Evolutionary conservation across 1,140 invertebrate species (phyloP).

Genomic region (Stegodyphus mimosarum): DNA sequence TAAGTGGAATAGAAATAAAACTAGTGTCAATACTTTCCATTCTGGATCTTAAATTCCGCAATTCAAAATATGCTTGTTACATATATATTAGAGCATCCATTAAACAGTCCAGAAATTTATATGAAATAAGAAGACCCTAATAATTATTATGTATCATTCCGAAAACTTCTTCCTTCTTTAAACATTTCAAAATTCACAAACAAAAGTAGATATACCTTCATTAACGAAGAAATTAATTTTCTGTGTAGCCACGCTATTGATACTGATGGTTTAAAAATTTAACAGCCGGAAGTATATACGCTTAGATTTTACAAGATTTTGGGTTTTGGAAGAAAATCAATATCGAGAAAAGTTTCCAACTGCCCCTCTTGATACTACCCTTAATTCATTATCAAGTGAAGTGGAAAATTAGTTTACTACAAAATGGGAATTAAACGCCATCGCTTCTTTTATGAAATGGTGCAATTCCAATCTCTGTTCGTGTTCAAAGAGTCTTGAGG

Average conservation of each 20-base stretch:
- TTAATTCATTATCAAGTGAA: conserved; percentile 60
- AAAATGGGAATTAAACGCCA: conserved; percentile 57
- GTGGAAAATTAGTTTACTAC: conserved; percentile 61
- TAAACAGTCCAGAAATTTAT: no score
- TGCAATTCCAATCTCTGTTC: not conserved
- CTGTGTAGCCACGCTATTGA: not conserved
- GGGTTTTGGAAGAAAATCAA: conserved; percentile 45
- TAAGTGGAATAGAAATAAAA: no score
- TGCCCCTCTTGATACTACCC: conserved; percentile 15
- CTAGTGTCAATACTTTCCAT: no score
- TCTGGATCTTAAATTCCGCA: no score
- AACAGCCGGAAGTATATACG: not conserved
- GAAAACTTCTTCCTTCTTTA: no score
- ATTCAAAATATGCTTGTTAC: no score
- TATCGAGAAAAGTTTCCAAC: conserved; percentile 57
- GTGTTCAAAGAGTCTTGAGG: conserved; percentile 3
- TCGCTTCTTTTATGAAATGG: conserved; percentile 27
- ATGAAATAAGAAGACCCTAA: no score
- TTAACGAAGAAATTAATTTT: no score
- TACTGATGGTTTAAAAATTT: not conserved
- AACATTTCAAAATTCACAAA: no score
- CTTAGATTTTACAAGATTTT: not conserved
- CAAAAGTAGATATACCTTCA: no score
- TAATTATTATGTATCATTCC: no score
- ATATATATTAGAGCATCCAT: no score